A percentile compares a stretch with the other conserved stretches of the same genome.
Evolutionary conservation across 2,888 invertebrate genomes (phyloP).

Genomic region (Nymphalis polychloros): DNA sequence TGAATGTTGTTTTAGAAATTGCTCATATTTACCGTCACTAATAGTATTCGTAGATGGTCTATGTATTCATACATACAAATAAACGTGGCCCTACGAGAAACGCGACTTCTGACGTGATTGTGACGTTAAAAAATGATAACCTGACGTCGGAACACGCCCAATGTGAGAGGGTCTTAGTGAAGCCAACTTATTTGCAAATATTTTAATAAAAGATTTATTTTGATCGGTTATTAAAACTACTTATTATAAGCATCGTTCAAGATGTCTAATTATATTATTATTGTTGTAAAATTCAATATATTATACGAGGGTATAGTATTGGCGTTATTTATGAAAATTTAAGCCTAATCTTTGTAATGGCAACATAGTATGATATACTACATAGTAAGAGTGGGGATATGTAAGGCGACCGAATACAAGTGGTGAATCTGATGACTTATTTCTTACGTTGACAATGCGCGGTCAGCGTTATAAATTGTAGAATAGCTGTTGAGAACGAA

Average conservation of each 20-base stretch:
- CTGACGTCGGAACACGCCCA: background rate
- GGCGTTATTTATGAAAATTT: background rate
- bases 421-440: too few relatives aligned
- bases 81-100: background rate
- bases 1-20: background rate
- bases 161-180: background rate
- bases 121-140: background rate
- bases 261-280: conserved; percentile 2
- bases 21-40: background rate
- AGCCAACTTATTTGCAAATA: background rate
- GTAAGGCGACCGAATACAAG: background rate
- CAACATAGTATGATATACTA: background rate
- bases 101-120: background rate
- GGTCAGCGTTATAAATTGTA: too few relatives aligned
- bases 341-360: background rate
- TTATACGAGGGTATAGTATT: background rate
- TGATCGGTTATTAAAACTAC: background rate
- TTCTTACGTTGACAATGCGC: too few relatives aligned
- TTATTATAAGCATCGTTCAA: background rate
- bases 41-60: background rate
- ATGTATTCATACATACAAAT: background rate
- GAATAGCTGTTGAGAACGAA: too few relatives aligned
- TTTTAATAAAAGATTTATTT: background rate
- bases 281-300: background rate
- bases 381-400: background rate